Base-by-base conservation (phyloP, 2,797 vertebrate species). In the Anisognathus igniventris region DNA sequence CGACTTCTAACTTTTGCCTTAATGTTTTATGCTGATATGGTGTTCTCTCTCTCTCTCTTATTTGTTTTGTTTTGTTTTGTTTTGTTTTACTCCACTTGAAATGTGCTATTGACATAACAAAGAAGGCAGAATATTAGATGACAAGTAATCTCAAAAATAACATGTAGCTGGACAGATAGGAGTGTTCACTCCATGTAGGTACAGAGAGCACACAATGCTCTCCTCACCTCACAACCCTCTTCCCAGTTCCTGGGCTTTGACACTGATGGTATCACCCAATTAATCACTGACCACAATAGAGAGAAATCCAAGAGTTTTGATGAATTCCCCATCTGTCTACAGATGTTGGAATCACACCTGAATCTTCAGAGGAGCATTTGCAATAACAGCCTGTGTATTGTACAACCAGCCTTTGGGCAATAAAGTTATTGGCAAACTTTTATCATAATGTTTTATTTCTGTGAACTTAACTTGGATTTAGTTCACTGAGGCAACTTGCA, bases 11-110 rank as follows among this genome's bases (percentile, higher is more conserved):
- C 13, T 19, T 87, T 21, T 71, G 12, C 8, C 48, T 33, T 51
- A n/a, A 72, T 22, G 1, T 27, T 42, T 75, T 50, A 39, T 2
- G 2, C 3, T 68, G 31, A 53, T 15, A 2, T 2, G 35, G 3
- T 22, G 23, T 71, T 8, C 8, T 57, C 17, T 28, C 7, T 6
- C 1, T 50, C 4, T 22, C 1, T 22, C 8, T 35, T 19, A 30
- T 37, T 12, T 2, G 10, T 39, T 39, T 39, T 37, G 37, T 22
- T 21, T 24, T 16, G 24, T 12, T 12, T 31, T 6, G 6, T 35
- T 65, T 51, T 57, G 6, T 30, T 17, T 12, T 3, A 8, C 1
- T 68, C 1, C 10, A 78, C 50, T 48, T 64, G 31, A 90, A 88
- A 72, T 53, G 48, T 24, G 7, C 13, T 30, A 25, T 25, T 7